Percentiles rank a stretch among this genome's conserved stretches.
phyloP scores from a whole-genome alignment of 2,888 invertebrate genomes.

The Troides oblongomaculatus region DNA sequence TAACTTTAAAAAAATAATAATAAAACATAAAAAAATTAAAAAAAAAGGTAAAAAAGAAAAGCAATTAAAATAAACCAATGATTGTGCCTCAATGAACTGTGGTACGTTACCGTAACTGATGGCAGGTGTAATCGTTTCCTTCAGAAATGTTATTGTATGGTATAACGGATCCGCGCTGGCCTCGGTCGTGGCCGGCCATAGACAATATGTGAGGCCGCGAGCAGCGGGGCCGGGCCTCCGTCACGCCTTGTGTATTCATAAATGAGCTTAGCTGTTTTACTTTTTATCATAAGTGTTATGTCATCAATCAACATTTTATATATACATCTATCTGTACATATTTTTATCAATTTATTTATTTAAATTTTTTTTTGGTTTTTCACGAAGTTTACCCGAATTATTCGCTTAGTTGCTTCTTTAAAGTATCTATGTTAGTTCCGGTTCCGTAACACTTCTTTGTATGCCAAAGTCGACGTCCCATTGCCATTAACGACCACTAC shows the following conservation, averaged over 20 bases:
- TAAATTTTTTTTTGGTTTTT: slow-evolving; percentile 46
- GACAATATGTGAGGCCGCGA: slow-evolving; percentile 67
- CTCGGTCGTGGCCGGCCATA: slow-evolving; percentile 53
- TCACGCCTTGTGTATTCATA: slow-evolving; percentile 76
- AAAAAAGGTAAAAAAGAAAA: slow-evolving; percentile 53
- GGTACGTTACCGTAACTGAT: slow-evolving; percentile 79
- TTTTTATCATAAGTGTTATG: slow-evolving; percentile 78
- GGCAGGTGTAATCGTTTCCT: slow-evolving; percentile 75
- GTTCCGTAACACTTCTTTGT: slow-evolving; percentile 58
- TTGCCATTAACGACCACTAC: slow-evolving; percentile 70
- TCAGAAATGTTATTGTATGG: slow-evolving; percentile 52
- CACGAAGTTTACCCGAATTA: slow-evolving; percentile 76
- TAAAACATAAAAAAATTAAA: slow-evolving; percentile 48
- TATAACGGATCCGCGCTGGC: slow-evolving; percentile 65
- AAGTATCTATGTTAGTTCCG: slow-evolving; percentile 33
- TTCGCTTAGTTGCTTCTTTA: slow-evolving; percentile 47
- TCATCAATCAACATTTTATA: slow-evolving; percentile 79
- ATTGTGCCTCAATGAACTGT: slow-evolving; percentile 81
- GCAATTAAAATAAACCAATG: slow-evolving; percentile 79
- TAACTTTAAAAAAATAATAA: slow-evolving; percentile 43
- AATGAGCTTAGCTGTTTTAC: slow-evolving; percentile 80
- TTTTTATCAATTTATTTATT: slow-evolving; percentile 72
- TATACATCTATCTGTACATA: slow-evolving; percentile 69
- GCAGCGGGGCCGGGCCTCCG: slow-evolving; percentile 60
- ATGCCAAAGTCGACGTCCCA: slow-evolving; percentile 77